These are phyloP conservation scores for Morinoia aosen DNA, from an alignment of 2,888 invertebrate species.

Conservation along the genomic window DNA sequence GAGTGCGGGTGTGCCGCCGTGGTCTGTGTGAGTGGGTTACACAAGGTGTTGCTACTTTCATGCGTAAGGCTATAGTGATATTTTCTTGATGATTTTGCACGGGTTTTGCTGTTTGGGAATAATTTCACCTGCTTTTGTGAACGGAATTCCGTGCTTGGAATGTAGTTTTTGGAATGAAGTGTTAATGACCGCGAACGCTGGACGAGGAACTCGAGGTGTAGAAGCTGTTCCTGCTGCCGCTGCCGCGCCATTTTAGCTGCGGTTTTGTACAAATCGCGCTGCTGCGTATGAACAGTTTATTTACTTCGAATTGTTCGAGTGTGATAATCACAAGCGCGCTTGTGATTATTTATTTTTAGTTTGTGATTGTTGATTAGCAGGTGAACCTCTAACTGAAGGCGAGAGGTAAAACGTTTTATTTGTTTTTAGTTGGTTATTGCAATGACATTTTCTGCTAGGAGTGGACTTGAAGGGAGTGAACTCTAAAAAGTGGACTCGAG, in stretches of 20 bases:
- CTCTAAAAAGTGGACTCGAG: too few relatives aligned
- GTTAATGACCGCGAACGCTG: conserved; percentile 15
- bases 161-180: not conserved
- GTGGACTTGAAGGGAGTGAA: too few relatives aligned
- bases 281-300: too few relatives aligned
- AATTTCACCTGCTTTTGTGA: not conserved
- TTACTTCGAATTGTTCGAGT: too few relatives aligned
- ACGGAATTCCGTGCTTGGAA: not conserved
- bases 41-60: not conserved
- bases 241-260: conserved; percentile 28
- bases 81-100: not conserved
- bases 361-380: not conserved
- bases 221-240: not conserved
- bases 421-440: too few relatives aligned
- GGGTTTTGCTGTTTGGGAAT: not conserved
- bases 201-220: not conserved
- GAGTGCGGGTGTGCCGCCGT: not conserved
- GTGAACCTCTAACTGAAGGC: too few relatives aligned
- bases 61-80: not conserved
- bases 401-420: too few relatives aligned
- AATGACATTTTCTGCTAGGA: too few relatives aligned
- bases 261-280: not conserved
- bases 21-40: not conserved
- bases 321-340: too few relatives aligned
- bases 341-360: not conserved